Conservation (phyloP, 2,888 invertebrate genomes). For the Timema cristinae region DNA sequence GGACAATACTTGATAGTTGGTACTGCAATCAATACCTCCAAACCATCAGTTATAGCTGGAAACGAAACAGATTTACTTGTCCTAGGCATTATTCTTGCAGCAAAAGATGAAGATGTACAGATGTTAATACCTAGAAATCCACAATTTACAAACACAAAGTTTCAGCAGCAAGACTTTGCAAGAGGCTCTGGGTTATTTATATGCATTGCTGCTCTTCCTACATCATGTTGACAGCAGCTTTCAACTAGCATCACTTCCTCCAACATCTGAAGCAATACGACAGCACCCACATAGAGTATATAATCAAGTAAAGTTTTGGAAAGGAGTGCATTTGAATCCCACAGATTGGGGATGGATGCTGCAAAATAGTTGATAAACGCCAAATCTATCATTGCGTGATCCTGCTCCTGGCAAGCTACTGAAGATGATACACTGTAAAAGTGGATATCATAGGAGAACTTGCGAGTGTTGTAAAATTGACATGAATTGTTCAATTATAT, state of each 20-base stretch:
- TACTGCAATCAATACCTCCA: not conserved
- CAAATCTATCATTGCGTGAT: not conserved
- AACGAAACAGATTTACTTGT: not conserved
- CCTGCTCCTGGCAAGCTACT: not conserved
- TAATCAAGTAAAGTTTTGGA: not conserved
- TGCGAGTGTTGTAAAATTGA: not conserved
- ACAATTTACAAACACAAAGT: not conserved
- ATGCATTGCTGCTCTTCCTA: not conserved
- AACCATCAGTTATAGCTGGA: not conserved
- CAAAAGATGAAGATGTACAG: not conserved
- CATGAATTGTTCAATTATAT: not conserved
- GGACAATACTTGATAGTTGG: not conserved
- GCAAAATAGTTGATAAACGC: not conserved
- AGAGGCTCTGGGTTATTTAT: not conserved
- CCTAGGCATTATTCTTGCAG: not conserved
- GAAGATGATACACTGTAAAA: not conserved
- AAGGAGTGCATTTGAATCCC: not conserved
- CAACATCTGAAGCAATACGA: not conserved
- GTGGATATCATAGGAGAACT: not conserved
- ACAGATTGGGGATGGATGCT: not conserved
- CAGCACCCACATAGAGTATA: not conserved
- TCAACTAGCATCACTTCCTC: not conserved
- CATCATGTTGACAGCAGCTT: not conserved
- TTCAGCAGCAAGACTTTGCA: not conserved
- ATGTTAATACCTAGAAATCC: not conserved